Evolutionary conservation across 2,113 vertebrate species (phyloP).

Genomic region (Myrmecobius fasciatus): DNA sequence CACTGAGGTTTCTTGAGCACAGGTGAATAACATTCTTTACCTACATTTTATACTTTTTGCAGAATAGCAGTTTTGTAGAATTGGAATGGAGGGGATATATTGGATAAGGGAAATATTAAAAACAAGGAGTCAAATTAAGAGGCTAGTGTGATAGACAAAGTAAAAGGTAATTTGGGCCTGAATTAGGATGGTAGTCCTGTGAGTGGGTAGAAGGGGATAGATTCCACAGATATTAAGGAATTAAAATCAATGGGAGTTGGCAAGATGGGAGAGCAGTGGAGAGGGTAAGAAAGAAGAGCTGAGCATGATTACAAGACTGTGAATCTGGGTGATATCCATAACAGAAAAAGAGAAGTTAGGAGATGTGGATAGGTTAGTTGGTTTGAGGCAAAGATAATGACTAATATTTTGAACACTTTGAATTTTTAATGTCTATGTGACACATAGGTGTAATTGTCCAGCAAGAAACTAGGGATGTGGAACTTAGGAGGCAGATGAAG

Average conservation of each 20-base stretch:
- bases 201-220: background rate
- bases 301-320: background rate
- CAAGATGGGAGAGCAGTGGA: background rate
- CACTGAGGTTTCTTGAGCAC: background rate
- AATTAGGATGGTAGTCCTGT: background rate
- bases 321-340: background rate
- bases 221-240: background rate
- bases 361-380: background rate
- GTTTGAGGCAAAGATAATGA: background rate
- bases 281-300: background rate
- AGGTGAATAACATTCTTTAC: background rate
- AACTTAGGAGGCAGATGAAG: background rate
- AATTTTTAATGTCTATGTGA: background rate
- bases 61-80: background rate
- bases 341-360: background rate
- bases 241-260: background rate
- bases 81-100: background rate
- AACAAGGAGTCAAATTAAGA: background rate
- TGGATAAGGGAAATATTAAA: background rate
- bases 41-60: background rate
- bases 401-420: background rate
- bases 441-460: background rate
- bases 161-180: background rate
- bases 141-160: background rate
- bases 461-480: background rate